Evolutionary conservation across 2,888 invertebrate species (phyloP).

Genomic region (Ennomos erosarius): DNA sequence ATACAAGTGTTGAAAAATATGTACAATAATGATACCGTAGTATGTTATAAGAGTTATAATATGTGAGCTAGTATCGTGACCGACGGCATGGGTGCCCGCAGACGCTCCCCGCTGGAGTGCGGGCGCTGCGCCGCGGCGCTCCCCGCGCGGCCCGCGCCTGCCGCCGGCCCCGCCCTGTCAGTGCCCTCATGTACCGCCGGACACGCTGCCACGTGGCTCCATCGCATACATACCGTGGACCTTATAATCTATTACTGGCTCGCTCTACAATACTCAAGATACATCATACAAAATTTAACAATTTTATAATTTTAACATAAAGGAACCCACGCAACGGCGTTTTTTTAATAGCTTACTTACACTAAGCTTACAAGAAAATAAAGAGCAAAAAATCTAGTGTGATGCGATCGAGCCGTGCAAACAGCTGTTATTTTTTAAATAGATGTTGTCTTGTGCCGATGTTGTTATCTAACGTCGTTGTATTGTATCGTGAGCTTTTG

Average conservation of each 20-base stretch:
- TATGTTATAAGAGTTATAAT: no score
- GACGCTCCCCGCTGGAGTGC: constrained; percentile 44
- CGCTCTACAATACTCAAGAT: neutral
- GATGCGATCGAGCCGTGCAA: constrained; percentile 17
- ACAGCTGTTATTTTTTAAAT: constrained; percentile 31
- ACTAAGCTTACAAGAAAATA: no score
- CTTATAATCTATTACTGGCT: constrained; percentile 26
- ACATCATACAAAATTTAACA: no score
- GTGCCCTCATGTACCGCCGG: constrained; percentile 20
- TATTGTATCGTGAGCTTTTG: constrained; percentile 31
- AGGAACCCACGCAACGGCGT: no score
- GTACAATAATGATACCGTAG: no score
- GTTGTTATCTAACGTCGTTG: constrained; percentile 18
- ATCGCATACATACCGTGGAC: constrained; percentile 57
- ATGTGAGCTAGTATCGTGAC: no score
- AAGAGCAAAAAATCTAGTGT: no score
- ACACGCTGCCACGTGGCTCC: constrained; percentile 47
- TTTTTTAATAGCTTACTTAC: no score
- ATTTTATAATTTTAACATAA: no score
- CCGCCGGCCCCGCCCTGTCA: constrained; percentile 16
- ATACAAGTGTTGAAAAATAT: no score
- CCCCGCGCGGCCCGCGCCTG: constrained; percentile 30
- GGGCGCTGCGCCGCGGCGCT: constrained; percentile 57
- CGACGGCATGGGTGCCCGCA: no score
- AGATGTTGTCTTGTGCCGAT: constrained; percentile 62